These are phyloP conservation scores for Spodoptera litura DNA, from an alignment of 1,140 invertebrate genomes.

Conservation along the genomic window DNA sequence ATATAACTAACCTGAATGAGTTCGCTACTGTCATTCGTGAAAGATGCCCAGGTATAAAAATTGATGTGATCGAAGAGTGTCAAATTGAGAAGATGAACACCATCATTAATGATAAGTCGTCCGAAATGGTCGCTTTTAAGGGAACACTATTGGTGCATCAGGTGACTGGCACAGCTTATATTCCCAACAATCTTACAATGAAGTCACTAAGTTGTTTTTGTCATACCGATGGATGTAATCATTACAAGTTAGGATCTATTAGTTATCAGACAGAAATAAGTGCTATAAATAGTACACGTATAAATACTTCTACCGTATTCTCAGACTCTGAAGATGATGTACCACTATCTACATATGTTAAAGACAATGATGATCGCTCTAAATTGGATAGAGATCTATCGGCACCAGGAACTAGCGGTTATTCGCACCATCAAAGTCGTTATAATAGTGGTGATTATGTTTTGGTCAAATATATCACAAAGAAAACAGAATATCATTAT, in stretches of 20 bases:
- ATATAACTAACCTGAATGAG: conserved; percentile 57
- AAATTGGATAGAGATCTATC: conserved; percentile 34
- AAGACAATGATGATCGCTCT: conserved; percentile 38
- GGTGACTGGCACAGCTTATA: conserved; percentile 47
- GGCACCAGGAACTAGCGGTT: conserved; percentile 12
- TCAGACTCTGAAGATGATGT: conserved; percentile 52
- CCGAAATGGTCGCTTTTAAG: conserved; percentile 55
- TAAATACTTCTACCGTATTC: conserved; percentile 49
- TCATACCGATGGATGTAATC: no score
- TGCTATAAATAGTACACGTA: conserved; percentile 43
- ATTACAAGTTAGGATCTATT: conserved; percentile 48
- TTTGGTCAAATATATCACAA: conserved; percentile 50
- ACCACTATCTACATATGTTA: conserved; percentile 46
- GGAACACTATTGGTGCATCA: conserved; percentile 51
- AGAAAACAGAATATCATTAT: conserved; percentile 51
- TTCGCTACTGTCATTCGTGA: conserved; percentile 55
- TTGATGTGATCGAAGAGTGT: conserved; percentile 51
- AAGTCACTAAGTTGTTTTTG: conserved; percentile 45
- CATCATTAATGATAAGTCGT: conserved; percentile 46
- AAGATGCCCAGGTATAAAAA: conserved; percentile 52
- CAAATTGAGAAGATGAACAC: conserved; percentile 53
- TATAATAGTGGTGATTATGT: conserved; percentile 53
- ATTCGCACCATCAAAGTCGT: conserved; percentile 36
- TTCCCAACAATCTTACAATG: conserved; percentile 46
- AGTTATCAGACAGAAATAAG: conserved; percentile 42